Evolutionary conservation across 2,888 invertebrate genomes (phyloP), one percentile per base, ranked within the genome.

Genomic region (Leptinotarsa juncta): DNA sequence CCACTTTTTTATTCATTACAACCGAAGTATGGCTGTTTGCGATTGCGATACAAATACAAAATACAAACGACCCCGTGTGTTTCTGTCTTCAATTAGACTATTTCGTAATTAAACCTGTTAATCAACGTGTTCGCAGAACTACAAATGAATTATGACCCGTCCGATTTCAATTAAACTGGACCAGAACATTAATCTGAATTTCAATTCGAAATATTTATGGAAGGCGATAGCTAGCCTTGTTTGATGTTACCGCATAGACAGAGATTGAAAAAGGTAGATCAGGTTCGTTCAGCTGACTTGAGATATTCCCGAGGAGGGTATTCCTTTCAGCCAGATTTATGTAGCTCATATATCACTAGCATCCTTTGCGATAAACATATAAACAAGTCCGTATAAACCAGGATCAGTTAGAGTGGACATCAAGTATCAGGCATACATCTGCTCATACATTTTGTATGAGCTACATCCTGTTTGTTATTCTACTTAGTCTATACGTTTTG

Each of bases 1-100:
- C 75, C 72, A 75, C 71, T 75, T 76, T 77, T 78, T 70, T 76
- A 70, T 77, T 77, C 75, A 75, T 79, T 79, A 70, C 71, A 75
- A 77, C 67, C 70, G 75, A 72, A 55, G 65, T 60, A 67, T 65
- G 53, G 76, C 67, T 70, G 70, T 71, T 76, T 72, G 69, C 67
- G 42, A 51, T 72, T 48, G 48, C 49, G 23, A 60, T 70, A 74
- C 66, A 67, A 76, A 76, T 76, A 73, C 57, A 57, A 57, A 57
- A 57, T 57, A 57, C 57, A 57, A 57, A 57, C 23, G 53, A 18
- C 12, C 53, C 18, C 53, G 57, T 23, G 23, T 4, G 23, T 57
- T 57, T 57, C 23, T 57, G 20, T 57, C 20, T 57, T 57, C 26
- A 57, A 57, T 57, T 57, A 57, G 57, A 57, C 23, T 57, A 16